Conservation (phyloP, 92 coral and sea anemone genomes). For the Diadumene lineata region DNA sequence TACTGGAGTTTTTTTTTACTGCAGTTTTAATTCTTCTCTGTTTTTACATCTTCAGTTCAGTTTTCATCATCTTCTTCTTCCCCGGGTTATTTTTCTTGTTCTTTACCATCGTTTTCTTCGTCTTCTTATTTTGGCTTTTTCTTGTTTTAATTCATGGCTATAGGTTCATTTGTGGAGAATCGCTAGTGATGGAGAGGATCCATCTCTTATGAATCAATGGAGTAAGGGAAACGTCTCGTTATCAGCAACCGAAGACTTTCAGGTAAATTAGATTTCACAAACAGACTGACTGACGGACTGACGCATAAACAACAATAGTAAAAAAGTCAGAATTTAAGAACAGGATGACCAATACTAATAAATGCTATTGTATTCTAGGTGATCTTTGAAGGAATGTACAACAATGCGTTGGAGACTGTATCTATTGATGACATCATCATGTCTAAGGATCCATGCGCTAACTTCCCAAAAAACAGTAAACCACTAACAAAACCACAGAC, state of each 20-base stretch:
- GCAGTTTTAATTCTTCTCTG: too few species aligned
- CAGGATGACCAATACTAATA: too few species aligned
- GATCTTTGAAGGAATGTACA: slow-evolving; percentile 52
- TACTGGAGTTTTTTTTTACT: too few species aligned
- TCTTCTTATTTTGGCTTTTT: background rate
- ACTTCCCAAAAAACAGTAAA: slow-evolving; percentile 4
- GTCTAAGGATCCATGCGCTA: slow-evolving; percentile 7
- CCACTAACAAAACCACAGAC: slow-evolving; percentile 14
- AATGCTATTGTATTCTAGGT: slow-evolving; percentile 28
- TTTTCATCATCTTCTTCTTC: too few species aligned
- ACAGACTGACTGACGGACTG: too few species aligned
- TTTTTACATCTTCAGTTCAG: too few species aligned
- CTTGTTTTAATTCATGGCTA: background rate
- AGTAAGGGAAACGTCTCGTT: slow-evolving; percentile 31
- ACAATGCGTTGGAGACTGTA: slow-evolving; percentile 16
- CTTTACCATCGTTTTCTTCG: background rate
- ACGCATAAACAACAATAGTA: too few species aligned
- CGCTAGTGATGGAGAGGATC: background rate
- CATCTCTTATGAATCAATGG: slow-evolving; percentile 15
- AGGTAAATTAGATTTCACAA: slow-evolving; percentile 16
- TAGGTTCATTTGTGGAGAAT: slow-evolving; percentile 17
- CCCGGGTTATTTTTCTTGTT: background rate
- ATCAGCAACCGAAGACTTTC: background rate
- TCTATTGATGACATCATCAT: slow-evolving; percentile 56
- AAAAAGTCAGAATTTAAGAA: too few species aligned